Base-by-base conservation (phyloP, 2,888 invertebrate species). In the Syritta pipiens region DNA sequence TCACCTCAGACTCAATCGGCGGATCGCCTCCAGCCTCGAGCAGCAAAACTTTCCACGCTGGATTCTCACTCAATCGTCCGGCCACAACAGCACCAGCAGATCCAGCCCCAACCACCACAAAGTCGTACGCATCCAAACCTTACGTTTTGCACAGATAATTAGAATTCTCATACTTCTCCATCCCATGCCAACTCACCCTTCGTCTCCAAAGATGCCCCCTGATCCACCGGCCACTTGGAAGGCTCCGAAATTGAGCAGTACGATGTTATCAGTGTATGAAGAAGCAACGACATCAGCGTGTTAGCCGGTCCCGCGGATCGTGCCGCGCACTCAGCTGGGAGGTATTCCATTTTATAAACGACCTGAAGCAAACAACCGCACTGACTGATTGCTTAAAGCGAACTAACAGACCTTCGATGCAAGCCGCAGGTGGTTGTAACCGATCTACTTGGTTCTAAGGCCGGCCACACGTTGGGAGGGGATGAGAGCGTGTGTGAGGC, bases 11-110 rank as follows among this genome's bases (percentile, higher is more conserved):
- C 79, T 88, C 88, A n/a, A 88, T 92, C 88, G 81, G 92, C 86
- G 88, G 88, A 86, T 94, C 93, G 0, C 93, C 93, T 46, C 96
- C 96, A 37, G 95, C 95, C 89, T 96, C 96, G 63, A 96, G 86
- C 14, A 96, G 89, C 14, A 96, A 89, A 0, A 95, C 92, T 72
- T 92, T 93, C 95, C 95, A 95, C 30, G 91, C 89, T 1, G 92
- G 90, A 51, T 94, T 90, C 88, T 96, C 96, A 20, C 94, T 93
- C 55, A 96, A 89, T 0, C 94, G 89, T 51, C 91, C 92, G 0
- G 91, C 92, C 0, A 93, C 84, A 0, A 93, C 92, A 2, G 91
- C 90, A 0, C 93, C 93, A 0, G 92, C 92, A 0, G 92, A 91
- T 0, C 93, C 93, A 0, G 90, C 91, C 0, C 93, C 93, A 4